These are phyloP conservation scores for Oncorhynchus keta DNA, from an alignment of 2,113 vertebrate species.

Conservation along the genomic window DNA sequence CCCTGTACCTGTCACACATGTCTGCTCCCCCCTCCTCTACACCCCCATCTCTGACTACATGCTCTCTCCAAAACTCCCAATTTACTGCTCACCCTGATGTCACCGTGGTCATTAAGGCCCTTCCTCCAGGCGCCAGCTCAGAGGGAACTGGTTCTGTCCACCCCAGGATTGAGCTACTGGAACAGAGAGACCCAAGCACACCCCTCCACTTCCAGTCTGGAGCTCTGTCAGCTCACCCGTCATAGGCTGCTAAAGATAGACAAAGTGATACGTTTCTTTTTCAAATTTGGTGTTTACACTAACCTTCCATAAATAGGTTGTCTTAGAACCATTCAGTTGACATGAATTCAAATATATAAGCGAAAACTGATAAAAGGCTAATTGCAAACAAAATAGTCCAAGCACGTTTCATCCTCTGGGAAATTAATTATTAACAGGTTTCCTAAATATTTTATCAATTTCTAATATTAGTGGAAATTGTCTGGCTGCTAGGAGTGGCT, in stretches of 20 bases:
- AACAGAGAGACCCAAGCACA: conserved; percentile 16
- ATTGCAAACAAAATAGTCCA: neutral
- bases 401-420: neutral
- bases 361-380: neutral
- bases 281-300: neutral
- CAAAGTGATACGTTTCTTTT: neutral
- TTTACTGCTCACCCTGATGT: conserved; percentile 47
- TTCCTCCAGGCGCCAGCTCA: conserved; percentile 48
- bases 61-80: neutral
- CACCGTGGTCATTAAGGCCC: conserved; percentile 45
- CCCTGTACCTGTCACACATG: neutral
- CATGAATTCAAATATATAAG: neutral
- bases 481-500: conserved; percentile 29
- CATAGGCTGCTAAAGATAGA: conserved; percentile 16
- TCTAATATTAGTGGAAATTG: conserved; percentile 20
- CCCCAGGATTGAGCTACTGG: conserved; percentile 44
- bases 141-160: conserved; percentile 41
- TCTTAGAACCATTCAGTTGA: neutral
- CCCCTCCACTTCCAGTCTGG: neutral
- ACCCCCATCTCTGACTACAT: conserved; percentile 14
- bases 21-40: neutral
- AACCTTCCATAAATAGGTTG: neutral
- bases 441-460: conserved; percentile 5
- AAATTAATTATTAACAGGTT: neutral
- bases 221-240: neutral